phyloP scores from a whole-genome alignment of 2,888 invertebrate genomes.

The Drosophila rellima region DNA sequence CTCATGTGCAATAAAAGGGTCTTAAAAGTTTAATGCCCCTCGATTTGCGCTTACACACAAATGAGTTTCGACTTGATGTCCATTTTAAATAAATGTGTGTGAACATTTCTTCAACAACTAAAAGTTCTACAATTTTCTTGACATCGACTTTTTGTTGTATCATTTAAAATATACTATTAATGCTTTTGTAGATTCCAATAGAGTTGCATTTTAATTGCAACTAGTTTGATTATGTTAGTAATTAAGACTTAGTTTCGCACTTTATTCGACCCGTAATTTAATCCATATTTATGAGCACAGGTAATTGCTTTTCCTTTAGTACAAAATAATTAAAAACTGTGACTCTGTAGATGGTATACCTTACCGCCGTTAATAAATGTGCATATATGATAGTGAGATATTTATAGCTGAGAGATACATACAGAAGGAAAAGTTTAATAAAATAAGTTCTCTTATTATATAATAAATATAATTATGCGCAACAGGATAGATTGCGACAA shows the following conservation, averaged over 20 bases:
- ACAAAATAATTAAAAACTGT: neutral
- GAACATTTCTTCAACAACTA: constrained; percentile 18
- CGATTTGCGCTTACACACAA: constrained; percentile 68
- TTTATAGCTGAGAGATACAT: neutral
- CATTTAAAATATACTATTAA: neutral
- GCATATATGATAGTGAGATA: neutral
- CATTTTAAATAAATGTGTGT: constrained; percentile 13
- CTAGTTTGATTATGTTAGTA: constrained; percentile 42
- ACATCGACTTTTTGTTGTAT: constrained; percentile 6
- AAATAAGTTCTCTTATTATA: neutral
- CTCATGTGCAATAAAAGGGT: constrained; percentile 74
- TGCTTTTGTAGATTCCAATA: constrained; percentile 9
- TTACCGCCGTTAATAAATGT: neutral
- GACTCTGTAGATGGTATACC: neutral
- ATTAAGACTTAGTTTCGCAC: neutral
- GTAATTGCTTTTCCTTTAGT: constrained; percentile 6
- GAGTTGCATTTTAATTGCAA: constrained; percentile 25
- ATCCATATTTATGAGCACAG: constrained; percentile 49
- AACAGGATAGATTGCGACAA: neutral
- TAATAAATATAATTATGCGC: neutral
- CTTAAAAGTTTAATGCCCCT: constrained; percentile 78
- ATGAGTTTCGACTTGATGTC: constrained; percentile 58
- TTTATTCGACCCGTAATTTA: constrained; percentile 22
- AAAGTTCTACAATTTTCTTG: constrained; percentile 21
- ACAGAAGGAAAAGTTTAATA: neutral